Evolutionary conservation across 2,113 vertebrate species (phyloP).

Genomic region (Galbula dea): DNA sequence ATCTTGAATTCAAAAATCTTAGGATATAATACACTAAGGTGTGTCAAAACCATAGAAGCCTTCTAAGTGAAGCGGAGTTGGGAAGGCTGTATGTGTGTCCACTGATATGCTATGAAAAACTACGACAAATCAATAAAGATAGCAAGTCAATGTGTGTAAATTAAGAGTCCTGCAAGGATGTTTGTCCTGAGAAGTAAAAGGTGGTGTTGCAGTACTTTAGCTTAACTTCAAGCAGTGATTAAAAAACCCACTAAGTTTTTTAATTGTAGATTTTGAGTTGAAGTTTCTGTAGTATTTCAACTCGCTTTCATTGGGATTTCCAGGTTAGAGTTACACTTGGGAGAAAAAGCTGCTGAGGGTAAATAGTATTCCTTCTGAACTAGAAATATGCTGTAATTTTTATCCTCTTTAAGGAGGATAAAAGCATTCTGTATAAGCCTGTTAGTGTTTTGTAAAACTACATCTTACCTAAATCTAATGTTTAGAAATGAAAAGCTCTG

Average conservation of each 20-base stretch:
- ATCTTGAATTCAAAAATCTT: not conserved
- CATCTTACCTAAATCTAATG: not conserved
- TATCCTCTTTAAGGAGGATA: not conserved
- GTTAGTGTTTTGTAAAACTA: not conserved
- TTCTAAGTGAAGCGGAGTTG: not conserved
- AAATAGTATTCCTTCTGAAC: not conserved
- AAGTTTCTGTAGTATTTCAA: not conserved
- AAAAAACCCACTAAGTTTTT: fast-evolving
- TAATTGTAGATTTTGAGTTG: not conserved
- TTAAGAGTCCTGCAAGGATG: not conserved
- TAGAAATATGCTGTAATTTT: not conserved
- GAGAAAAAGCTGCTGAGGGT: not conserved
- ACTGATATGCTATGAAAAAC: not conserved
- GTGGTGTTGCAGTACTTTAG: not conserved
- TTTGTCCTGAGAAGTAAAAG: not conserved
- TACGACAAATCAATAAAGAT: not conserved
- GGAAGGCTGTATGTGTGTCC: not conserved
- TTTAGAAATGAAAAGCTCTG: not conserved
- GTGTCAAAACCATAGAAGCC: not conserved
- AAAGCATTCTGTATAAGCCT: not conserved
- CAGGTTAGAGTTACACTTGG: not conserved
- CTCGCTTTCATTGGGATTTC: not conserved
- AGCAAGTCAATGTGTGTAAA: not conserved
- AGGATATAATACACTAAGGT: not conserved
- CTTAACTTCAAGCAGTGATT: not conserved